phyloP scores from a whole-genome alignment of 2,888 invertebrate species.

The Eudasyphora cyanicolor region DNA sequence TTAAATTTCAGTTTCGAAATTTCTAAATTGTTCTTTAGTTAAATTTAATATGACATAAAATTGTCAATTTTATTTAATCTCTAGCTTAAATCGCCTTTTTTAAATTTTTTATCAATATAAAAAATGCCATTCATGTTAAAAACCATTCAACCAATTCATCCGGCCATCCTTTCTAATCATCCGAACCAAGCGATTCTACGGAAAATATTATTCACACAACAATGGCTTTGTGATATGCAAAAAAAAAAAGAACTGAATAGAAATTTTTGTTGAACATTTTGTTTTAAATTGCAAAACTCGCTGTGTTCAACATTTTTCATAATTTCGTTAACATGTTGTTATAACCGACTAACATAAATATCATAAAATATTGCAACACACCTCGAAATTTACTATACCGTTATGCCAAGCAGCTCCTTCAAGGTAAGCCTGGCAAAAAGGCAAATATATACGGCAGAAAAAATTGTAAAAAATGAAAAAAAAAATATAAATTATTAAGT shows the following conservation, averaged over 20 bases:
- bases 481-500: background rate
- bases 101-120: too few relatives aligned
- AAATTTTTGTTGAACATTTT: constrained; percentile 1
- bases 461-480: constrained; percentile 15
- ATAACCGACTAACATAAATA: constrained; percentile 2
- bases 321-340: constrained; percentile 60
- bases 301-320: constrained; percentile 23
- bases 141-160: background rate
- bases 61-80: too few relatives aligned
- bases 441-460: too few relatives aligned
- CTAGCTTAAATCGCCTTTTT: too few relatives aligned
- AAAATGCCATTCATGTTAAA: too few relatives aligned
- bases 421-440: background rate
- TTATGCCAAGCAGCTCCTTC: background rate
- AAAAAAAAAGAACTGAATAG: constrained; percentile 16
- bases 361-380: too few relatives aligned
- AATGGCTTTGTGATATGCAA: constrained; percentile 39
- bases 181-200: background rate
- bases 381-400: too few relatives aligned
- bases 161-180: constrained; percentile 21
- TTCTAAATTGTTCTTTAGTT: too few relatives aligned
- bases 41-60: too few relatives aligned
- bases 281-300: constrained; percentile 21
- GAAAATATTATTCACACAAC: constrained; percentile 40
- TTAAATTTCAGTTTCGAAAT: too few relatives aligned